A percentile compares a stretch with the other conserved stretches of the same genome.
Conservation (phyloP, 2,113 vertebrate genomes). For the Etheostoma cragini region DNA sequence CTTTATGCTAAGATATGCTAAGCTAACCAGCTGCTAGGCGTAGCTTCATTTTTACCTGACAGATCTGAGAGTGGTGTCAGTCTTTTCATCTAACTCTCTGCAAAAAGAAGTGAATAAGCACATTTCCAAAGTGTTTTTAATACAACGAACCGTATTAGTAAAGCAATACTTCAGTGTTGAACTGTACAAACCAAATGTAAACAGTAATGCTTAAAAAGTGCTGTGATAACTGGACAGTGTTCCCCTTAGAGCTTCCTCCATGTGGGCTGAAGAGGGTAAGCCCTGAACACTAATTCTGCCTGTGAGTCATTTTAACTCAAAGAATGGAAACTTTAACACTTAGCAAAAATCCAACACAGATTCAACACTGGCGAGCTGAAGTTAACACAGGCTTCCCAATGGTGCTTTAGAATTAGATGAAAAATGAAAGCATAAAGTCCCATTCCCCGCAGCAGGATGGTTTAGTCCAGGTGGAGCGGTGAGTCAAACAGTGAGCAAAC, state of each 20-base stretch:
- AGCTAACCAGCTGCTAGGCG: no score
- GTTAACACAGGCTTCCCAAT: no score
- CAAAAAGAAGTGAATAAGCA: no score
- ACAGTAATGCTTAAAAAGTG: background rate
- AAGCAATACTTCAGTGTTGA: background rate
- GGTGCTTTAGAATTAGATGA: background rate
- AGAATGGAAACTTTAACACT: background rate
- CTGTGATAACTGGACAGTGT: background rate
- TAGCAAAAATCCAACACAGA: background rate
- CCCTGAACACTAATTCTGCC: background rate
- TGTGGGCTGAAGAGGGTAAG: conserved; percentile 11
- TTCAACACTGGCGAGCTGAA: no score
- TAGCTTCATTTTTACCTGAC: no score
- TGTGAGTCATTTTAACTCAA: background rate
- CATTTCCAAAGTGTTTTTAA: background rate
- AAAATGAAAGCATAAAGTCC: background rate
- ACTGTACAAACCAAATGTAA: background rate
- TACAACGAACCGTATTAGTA: no score
- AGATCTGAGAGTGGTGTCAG: no score
- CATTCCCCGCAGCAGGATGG: background rate
- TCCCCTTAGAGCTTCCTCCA: background rate
- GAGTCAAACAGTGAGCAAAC: conserved; percentile 47
- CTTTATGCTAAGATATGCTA: no score
- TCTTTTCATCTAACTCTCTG: no score
- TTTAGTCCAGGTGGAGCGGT: conserved; percentile 2